A percentile compares a stretch with the other conserved stretches of the same genome.
These are phyloP conservation scores for Danionella dracula DNA, from an alignment of 2,797 vertebrate species.

Conservation along the genomic window DNA sequence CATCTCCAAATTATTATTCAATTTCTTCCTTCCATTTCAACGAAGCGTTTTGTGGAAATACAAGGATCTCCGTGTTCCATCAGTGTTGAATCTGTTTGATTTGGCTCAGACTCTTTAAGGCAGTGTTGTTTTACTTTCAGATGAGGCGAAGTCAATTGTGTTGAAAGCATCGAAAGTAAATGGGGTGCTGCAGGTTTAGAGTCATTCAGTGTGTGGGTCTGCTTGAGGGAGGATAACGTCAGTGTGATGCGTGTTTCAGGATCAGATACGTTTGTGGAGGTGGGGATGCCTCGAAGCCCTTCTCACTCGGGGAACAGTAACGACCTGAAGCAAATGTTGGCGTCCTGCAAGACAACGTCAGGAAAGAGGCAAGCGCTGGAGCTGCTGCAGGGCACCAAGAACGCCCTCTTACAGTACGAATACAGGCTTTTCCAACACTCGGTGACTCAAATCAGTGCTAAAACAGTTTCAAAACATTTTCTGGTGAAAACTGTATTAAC, in stretches of 20 bases:
- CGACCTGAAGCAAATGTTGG: constrained; percentile 83
- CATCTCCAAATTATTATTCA: constrained; percentile 25
- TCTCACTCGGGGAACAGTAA: constrained; percentile 79
- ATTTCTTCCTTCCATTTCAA: constrained; percentile 11
- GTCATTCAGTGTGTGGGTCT: constrained; percentile 1
- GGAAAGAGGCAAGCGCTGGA: constrained; percentile 80
- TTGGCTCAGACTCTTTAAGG: constrained; percentile 49
- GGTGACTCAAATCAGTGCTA: no score
- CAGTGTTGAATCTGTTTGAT: constrained; percentile 55
- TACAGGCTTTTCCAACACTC: background rate
- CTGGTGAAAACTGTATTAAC: no score
- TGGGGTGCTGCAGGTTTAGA: constrained; percentile 26
- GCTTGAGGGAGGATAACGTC: constrained; percentile 13
- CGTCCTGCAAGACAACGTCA: constrained; percentile 70
- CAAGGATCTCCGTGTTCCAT: constrained; percentile 13
- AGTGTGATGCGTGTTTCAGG: constrained; percentile 56
- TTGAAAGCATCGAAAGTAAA: constrained; percentile 22
- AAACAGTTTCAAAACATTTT: no score
- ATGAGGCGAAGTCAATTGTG: constrained; percentile 29
- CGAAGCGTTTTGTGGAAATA: background rate
- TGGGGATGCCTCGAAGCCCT: constrained; percentile 85
- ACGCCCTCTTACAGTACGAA: constrained; percentile 81
- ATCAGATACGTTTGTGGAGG: constrained; percentile 84
- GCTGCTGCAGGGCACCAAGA: constrained; percentile 80
- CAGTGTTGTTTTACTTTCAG: constrained; percentile 29